phyloP scores from a whole-genome alignment of 2,888 invertebrate genomes.

The Morinoia aosen region DNA sequence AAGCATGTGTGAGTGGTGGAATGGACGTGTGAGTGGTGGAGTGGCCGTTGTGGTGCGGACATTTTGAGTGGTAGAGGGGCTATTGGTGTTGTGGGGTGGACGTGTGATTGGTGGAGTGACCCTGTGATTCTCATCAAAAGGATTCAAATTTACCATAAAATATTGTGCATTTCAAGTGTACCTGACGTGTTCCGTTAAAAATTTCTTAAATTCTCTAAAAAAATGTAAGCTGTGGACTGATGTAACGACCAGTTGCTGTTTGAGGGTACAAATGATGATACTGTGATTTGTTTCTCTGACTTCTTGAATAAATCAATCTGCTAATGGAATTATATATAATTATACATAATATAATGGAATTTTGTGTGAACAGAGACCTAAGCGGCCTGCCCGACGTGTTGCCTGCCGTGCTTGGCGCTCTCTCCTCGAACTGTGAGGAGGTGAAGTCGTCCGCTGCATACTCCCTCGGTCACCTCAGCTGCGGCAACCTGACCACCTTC shows the following conservation, averaged over 20 bases:
- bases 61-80: too few species aligned
- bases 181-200: not conserved
- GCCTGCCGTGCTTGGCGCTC: slow-evolving; percentile 80
- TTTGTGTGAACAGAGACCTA: slow-evolving; percentile 77
- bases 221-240: too few species aligned
- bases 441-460: slow-evolving; percentile 98
- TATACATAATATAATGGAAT: not conserved
- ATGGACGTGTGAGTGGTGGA: not conserved
- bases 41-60: not conserved
- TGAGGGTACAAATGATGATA: not conserved
- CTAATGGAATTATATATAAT: not conserved
- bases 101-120: not conserved
- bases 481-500: slow-evolving; percentile 93
- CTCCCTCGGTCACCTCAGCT: slow-evolving; percentile 94
- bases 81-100: slow-evolving; percentile 70
- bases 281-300: too few species aligned
- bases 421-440: slow-evolving; percentile 93
- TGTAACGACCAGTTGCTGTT: too few species aligned
- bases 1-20: slow-evolving; percentile 82
- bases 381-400: slow-evolving; percentile 80
- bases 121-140: not conserved
- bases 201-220: too few species aligned
- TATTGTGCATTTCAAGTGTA: not conserved
- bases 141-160: not conserved
- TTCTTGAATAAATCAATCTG: too few species aligned